These are phyloP conservation scores for Phyto melanocephala DNA, from an alignment of 2,888 invertebrate genomes.

Conservation along the genomic window DNA sequence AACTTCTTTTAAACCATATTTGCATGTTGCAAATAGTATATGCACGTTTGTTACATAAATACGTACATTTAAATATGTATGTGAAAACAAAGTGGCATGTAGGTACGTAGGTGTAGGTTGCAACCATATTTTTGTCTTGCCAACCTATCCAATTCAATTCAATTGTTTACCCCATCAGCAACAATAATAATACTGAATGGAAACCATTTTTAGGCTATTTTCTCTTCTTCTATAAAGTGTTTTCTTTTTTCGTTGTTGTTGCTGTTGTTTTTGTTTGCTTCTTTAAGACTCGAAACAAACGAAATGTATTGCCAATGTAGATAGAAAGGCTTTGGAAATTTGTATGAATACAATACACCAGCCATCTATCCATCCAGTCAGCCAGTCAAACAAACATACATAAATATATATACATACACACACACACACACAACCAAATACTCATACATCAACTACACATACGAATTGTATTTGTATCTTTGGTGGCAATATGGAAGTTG, in stretches of 20 bases:
- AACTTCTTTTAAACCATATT: slow-evolving; percentile 41
- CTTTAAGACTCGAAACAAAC: slow-evolving; percentile 12
- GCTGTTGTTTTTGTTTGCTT: slow-evolving; percentile 5
- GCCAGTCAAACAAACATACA: background rate
- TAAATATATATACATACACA: background rate
- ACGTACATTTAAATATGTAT: background rate
- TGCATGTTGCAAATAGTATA: slow-evolving; percentile 40
- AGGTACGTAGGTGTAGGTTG: slow-evolving; percentile 47
- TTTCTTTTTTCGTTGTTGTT: background rate
- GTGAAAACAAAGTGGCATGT: background rate
- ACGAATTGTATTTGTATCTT: slow-evolving; percentile 13
- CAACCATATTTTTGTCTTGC: slow-evolving; percentile 54
- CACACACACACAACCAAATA: background rate
- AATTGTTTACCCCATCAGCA: slow-evolving; percentile 30
- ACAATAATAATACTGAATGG: slow-evolving; percentile 45
- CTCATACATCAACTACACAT: background rate
- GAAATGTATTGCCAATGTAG: slow-evolving; percentile 38
- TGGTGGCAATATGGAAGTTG: slow-evolving; percentile 62
- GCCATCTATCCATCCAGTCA: background rate
- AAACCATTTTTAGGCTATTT: slow-evolving; percentile 58
- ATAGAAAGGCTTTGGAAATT: slow-evolving; percentile 13
- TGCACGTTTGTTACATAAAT: background rate
- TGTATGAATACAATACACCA: slow-evolving; percentile 19
- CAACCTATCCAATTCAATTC: slow-evolving; percentile 54
- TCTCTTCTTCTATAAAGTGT: slow-evolving; percentile 1